Conservation (phyloP, 2,797 vertebrate species). For the Gephyroberyx darwinii region DNA sequence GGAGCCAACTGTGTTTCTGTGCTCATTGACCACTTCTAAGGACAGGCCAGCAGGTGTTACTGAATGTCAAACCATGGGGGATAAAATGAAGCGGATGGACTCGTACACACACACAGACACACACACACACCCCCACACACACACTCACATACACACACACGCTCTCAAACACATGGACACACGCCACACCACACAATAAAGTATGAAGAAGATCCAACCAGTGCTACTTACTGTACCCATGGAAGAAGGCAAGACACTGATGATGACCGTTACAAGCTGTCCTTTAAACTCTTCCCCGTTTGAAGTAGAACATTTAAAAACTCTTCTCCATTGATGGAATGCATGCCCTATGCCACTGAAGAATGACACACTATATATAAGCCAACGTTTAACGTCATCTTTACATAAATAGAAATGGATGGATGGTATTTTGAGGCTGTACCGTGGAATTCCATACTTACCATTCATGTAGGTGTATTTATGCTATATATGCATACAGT, state of each 20-base stretch:
- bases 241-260: slow-evolving; percentile 68
- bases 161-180: slow-evolving; percentile 34
- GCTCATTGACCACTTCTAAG: slow-evolving; percentile 98
- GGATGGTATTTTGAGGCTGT: slow-evolving; percentile 59
- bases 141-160: slow-evolving; percentile 36
- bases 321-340: slow-evolving; percentile 78
- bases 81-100: slow-evolving; percentile 53
- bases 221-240: slow-evolving; percentile 67
- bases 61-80: slow-evolving; percentile 82
- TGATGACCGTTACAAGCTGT: slow-evolving; percentile 41
- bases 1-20: slow-evolving; percentile 99
- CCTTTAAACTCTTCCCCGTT: slow-evolving; percentile 53
- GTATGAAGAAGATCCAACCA: slow-evolving; percentile 60
- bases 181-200: slow-evolving; percentile 35
- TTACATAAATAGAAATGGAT: slow-evolving; percentile 51
- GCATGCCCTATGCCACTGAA: slow-evolving; percentile 79
- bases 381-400: slow-evolving; percentile 60
- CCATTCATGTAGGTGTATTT: slow-evolving; percentile 72
- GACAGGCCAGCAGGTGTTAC: slow-evolving; percentile 75
- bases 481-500: slow-evolving; percentile 78
- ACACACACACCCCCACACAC: slow-evolving; percentile 22
- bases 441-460: slow-evolving; percentile 58
- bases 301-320: slow-evolving; percentile 67
- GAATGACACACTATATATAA: slow-evolving; percentile 62
- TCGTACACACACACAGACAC: slow-evolving; percentile 15